Evolutionary conservation across 2,797 vertebrate species (phyloP).

Genomic region (Nannoperca obscura): DNA sequence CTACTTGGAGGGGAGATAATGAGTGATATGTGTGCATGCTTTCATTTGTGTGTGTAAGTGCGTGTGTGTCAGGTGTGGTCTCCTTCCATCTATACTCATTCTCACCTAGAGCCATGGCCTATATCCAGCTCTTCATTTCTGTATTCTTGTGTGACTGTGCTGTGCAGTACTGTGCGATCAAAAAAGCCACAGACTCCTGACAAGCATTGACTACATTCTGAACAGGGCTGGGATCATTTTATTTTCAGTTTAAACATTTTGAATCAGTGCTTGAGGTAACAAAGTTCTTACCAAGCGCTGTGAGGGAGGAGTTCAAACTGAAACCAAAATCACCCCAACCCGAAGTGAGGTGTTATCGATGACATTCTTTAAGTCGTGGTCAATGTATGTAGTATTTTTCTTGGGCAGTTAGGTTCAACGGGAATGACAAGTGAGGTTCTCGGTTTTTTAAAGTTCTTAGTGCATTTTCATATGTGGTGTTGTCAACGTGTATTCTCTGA

Average conservation of each 20-base stretch:
- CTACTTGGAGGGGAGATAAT: slow-evolving; percentile 38
- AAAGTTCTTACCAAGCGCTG: slow-evolving; percentile 40
- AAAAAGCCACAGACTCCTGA: slow-evolving; percentile 60
- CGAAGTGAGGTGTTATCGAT: slow-evolving; percentile 68
- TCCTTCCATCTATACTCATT: slow-evolving; percentile 32
- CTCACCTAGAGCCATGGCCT: slow-evolving; percentile 37
- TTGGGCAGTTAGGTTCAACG: slow-evolving; percentile 25
- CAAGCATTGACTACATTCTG: slow-evolving; percentile 78
- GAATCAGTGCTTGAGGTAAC: slow-evolving; percentile 56
- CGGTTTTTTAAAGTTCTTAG: slow-evolving; percentile 66
- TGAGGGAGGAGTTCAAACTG: slow-evolving; percentile 60
- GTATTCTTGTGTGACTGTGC: slow-evolving; percentile 60
- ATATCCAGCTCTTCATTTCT: slow-evolving; percentile 49
- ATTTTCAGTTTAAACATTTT: slow-evolving; percentile 60
- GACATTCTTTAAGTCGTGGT: slow-evolving; percentile 79
- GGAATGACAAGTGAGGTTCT: slow-evolving; percentile 65
- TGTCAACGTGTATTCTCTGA: slow-evolving; percentile 43
- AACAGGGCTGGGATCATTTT: slow-evolving; percentile 62
- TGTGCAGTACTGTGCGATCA: slow-evolving; percentile 53
- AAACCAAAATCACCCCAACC: slow-evolving; percentile 59
- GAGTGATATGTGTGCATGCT: slow-evolving; percentile 15
- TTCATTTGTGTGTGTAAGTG: not conserved
- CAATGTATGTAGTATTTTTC: slow-evolving; percentile 48
- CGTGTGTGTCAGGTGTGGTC: slow-evolving; percentile 40
- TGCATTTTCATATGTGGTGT: slow-evolving; percentile 73